Percentiles rank a stretch among this genome's conserved stretches.
phyloP scores from a whole-genome alignment of 2,888 invertebrate species.

The Amiota minor region DNA sequence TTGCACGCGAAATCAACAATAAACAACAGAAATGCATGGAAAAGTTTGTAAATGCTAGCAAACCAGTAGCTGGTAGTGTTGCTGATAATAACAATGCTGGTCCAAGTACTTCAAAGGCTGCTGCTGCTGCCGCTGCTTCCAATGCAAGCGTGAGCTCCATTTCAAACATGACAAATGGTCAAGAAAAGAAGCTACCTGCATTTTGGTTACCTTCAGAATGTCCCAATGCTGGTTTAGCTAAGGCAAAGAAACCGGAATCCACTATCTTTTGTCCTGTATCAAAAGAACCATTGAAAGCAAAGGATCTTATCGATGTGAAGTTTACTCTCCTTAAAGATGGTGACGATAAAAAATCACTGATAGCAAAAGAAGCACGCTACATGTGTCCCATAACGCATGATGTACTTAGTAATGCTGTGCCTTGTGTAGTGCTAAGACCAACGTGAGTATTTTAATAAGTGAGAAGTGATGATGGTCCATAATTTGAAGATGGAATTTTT shows the following conservation, averaged over 20 bases:
- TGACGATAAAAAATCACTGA: slow-evolving; percentile 88
- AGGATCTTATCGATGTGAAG: slow-evolving; percentile 93
- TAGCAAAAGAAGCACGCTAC: slow-evolving; percentile 92
- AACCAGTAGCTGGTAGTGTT: slow-evolving; percentile 51
- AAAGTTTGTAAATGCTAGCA: slow-evolving; percentile 81
- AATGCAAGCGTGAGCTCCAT: slow-evolving; percentile 75
- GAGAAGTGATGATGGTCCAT: too few species aligned
- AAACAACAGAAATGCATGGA: slow-evolving; percentile 80
- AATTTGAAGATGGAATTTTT: too few species aligned
- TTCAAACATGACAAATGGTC: slow-evolving; percentile 86
- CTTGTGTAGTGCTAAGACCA: slow-evolving; percentile 91
- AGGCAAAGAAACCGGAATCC: slow-evolving; percentile 80
- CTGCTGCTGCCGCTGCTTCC: slow-evolving; percentile 28
- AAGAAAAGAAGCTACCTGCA: slow-evolving; percentile 89
- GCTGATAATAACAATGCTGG: slow-evolving; percentile 21
- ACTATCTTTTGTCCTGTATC: slow-evolving; percentile 87
- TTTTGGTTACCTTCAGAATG: slow-evolving; percentile 98
- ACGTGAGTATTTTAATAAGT: slow-evolving; percentile 78
- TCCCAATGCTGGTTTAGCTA: slow-evolving; percentile 84
- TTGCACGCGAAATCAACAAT: slow-evolving; percentile 75
- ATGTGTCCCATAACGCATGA: slow-evolving; percentile 99
- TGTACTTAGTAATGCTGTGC: slow-evolving; percentile 93
- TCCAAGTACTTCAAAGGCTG: slow-evolving; percentile 34
- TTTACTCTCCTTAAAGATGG: slow-evolving; percentile 93
- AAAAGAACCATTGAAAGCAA: slow-evolving; percentile 87